Evolutionary conservation across 2,797 vertebrate genomes (phyloP), one percentile per base, ranked within the genome.

Genomic region (Rhincodon typus): DNA sequence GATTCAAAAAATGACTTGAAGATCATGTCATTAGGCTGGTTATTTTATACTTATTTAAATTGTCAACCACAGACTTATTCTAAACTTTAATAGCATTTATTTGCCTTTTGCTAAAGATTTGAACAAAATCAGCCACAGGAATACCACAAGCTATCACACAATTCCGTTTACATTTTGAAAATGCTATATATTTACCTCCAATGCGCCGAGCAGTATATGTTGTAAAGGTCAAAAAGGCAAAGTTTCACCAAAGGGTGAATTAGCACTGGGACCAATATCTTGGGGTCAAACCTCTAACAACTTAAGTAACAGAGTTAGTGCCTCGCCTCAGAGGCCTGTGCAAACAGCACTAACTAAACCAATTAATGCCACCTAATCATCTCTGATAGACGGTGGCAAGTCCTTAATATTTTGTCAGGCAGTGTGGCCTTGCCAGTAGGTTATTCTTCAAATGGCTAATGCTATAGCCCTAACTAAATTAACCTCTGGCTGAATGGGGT

Each of bases 171-270:
- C 13, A n/a, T 77, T 95, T 95, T 95, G 66, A 69, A 94, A 94
- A 70, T 74, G 69, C 25, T 46, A 66, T 66, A 94, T 72, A 74
- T 94, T 94, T 94, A 74, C 72, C 46, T 74, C 30, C 70, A 74
- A 34, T 94, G 70, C 70, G 74, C 69, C 50, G 46, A 34, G 69
- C 93, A 46, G 93, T 94, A 50, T 72, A 72, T 53, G 94, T 95
- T 77, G 97, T 97, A 42, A 96, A 98, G 99, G 99, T 99, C 98
- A 99, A 97, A 97, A 98, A 99, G 99, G 98, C 98, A 99, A 98
- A 99, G 98, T 98, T 98, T 98, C 98, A 94, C 96, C 96, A 97
- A 96, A 97, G 98, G 99, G 99, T 99, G 98, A 99, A 98, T 98
- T 98, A 97, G 98, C 97, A 98, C 98, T 98, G 98, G 98, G 98